Conservation (phyloP, 2,888 invertebrate species). For the Plusia festucae region DNA sequence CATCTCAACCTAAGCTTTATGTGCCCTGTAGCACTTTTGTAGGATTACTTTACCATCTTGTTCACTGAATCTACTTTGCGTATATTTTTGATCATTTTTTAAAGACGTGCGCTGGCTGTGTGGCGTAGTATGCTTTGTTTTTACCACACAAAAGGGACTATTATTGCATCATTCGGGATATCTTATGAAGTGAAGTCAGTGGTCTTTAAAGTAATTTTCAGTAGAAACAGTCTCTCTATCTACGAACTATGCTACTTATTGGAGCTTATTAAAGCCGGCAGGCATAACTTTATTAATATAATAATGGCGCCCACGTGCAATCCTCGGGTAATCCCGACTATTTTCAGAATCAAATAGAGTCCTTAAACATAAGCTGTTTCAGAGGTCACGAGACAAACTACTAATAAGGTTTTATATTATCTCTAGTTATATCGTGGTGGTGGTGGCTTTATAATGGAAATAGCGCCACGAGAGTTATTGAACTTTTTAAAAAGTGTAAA, state of each 20-base stretch:
- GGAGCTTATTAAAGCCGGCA: background rate
- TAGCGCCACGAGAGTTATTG: too few species aligned
- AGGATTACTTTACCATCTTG: background rate
- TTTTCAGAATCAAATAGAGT: background rate
- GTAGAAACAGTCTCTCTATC: too few species aligned
- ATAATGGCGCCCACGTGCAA: background rate
- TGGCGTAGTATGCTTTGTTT: too few species aligned
- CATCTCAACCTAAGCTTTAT: slow-evolving; percentile 1
- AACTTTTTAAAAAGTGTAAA: too few species aligned
- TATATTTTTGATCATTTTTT: too few species aligned
- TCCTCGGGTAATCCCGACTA: background rate
- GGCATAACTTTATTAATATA: background rate
- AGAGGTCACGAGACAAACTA: background rate
- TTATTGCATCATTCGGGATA: too few species aligned
- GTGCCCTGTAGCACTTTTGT: background rate
- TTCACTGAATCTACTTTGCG: background rate
- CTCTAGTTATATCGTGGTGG: too few species aligned
- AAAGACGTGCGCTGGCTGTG: background rate
- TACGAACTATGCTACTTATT: background rate
- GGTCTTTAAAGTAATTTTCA: too few species aligned
- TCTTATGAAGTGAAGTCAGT: too few species aligned
- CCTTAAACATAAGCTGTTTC: too few species aligned
- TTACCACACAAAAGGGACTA: too few species aligned
- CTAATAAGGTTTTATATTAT: background rate
- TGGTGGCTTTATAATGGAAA: too few species aligned